Evolutionary conservation across 2,797 vertebrate species (phyloP).

Genomic region (Malacoctenus gilli): DNA sequence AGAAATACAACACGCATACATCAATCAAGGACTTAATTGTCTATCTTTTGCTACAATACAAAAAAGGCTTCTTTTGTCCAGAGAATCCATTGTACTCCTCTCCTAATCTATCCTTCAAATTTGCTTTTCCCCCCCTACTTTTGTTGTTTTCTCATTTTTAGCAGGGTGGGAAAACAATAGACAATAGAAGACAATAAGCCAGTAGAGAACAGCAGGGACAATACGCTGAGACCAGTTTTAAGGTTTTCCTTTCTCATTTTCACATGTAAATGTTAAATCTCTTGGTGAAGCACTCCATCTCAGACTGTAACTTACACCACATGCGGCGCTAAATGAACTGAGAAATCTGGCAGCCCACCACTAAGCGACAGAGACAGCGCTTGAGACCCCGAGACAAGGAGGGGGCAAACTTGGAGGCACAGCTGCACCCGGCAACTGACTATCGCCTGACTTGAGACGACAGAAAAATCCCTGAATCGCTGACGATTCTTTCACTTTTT

Average conservation of each 20-base stretch:
- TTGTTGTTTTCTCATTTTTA: constrained; percentile 21
- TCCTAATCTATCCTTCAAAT: constrained; percentile 1
- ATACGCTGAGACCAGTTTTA: constrained; percentile 1
- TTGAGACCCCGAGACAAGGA: constrained; percentile 6
- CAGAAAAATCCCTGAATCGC: constrained; percentile 39
- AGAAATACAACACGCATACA: neutral
- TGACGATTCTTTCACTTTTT: constrained; percentile 20
- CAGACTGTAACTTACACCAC: constrained; percentile 1
- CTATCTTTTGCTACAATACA: constrained; percentile 14
- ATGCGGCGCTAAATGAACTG: constrained; percentile 1
- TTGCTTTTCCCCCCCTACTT: neutral
- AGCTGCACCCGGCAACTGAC: constrained; percentile 31
- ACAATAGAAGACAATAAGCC: constrained; percentile 23
- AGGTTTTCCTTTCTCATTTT: constrained; percentile 19
- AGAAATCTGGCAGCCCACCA: constrained; percentile 11
- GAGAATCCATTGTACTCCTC: neutral
- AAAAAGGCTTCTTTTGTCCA: constrained; percentile 14
- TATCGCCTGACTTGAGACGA: constrained; percentile 30
- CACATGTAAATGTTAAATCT: constrained; percentile 16
- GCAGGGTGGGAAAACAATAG: constrained; percentile 21
- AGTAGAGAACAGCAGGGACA: constrained; percentile 10
- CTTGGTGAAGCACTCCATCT: constrained; percentile 1
- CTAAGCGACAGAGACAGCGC: constrained; percentile 6
- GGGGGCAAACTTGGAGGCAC: constrained; percentile 28
- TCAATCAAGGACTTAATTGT: constrained; percentile 21